A percentile compares a stretch with the other conserved stretches of the same genome.
Evolutionary conservation across 2,888 invertebrate genomes (phyloP).

Genomic region (Holacanthella duospinosa): DNA sequence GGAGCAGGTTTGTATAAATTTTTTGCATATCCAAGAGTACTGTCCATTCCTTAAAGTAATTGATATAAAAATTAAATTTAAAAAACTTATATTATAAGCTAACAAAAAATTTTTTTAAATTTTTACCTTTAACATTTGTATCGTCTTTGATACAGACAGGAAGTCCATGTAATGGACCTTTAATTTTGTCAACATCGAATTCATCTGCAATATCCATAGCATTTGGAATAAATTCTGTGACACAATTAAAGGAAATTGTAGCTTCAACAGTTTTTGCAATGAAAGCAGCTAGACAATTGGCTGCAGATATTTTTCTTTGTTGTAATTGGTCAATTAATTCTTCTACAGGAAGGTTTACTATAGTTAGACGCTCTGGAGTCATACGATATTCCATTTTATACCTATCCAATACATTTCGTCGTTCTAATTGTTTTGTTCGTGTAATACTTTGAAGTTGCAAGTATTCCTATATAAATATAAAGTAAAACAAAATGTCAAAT

Average conservation of each 20-base stretch:
- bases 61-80: no score
- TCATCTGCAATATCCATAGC: constrained; percentile 33
- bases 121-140: constrained; percentile 31
- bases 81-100: no score
- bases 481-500: background rate
- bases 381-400: background rate
- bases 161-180: constrained; percentile 40
- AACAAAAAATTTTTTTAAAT: no score
- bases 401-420: background rate
- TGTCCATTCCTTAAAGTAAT: constrained; percentile 39
- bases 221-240: constrained; percentile 38
- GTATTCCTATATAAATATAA: constrained; percentile 1
- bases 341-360: constrained; percentile 17
- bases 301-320: constrained; percentile 20
- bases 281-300: constrained; percentile 28
- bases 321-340: constrained; percentile 24
- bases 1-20: constrained; percentile 19
- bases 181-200: constrained; percentile 23
- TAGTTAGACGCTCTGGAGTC: background rate
- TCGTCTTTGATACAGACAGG: constrained; percentile 41
- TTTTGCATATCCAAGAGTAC: constrained; percentile 28
- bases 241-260: constrained; percentile 37
- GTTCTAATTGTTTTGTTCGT: constrained; percentile 6
- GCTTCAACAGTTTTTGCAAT: constrained; percentile 34
- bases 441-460: constrained; percentile 1